phyloP scores from a whole-genome alignment of 2,888 invertebrate species.

The Plusia festucae region DNA sequence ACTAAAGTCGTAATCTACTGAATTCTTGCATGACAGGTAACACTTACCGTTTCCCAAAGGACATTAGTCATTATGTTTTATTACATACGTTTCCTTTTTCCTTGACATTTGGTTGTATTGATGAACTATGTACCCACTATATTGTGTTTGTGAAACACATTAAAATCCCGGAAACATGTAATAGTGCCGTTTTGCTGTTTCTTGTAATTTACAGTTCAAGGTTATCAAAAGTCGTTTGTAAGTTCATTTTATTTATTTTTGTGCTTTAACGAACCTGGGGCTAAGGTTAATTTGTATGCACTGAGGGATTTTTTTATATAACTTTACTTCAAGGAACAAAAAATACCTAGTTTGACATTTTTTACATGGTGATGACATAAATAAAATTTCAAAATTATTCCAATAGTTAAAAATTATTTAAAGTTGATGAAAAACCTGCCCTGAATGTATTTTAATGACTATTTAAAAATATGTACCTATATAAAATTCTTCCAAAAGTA shows the following conservation, averaged over 20 bases:
- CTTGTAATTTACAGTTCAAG: constrained; percentile 1
- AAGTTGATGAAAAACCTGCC: too few species aligned
- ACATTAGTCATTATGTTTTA: constrained; percentile 5
- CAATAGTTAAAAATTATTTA: too few species aligned
- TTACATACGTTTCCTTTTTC: not conserved
- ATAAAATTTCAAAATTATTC: too few species aligned
- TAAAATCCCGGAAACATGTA: not conserved
- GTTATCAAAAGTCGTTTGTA: not conserved
- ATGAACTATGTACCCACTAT: not conserved
- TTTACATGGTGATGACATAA: too few species aligned
- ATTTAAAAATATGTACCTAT: too few species aligned
- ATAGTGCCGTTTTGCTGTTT: not conserved
- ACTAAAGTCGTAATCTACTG: not conserved
- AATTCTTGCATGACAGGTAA: constrained; percentile 1
- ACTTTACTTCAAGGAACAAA: too few species aligned
- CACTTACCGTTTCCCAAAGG: not conserved
- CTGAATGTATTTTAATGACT: too few species aligned
- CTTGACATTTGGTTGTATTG: constrained; percentile 3
- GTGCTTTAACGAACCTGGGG: not conserved
- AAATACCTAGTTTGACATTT: too few species aligned
- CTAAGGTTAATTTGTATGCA: constrained; percentile 16
- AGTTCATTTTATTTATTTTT: not conserved
- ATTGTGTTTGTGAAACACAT: constrained; percentile 2
- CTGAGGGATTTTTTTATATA: too few species aligned
- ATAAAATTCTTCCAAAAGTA: too few species aligned